Base-by-base conservation (phyloP, 2,888 invertebrate genomes). In the Nematopogon swammerdamellus region DNA sequence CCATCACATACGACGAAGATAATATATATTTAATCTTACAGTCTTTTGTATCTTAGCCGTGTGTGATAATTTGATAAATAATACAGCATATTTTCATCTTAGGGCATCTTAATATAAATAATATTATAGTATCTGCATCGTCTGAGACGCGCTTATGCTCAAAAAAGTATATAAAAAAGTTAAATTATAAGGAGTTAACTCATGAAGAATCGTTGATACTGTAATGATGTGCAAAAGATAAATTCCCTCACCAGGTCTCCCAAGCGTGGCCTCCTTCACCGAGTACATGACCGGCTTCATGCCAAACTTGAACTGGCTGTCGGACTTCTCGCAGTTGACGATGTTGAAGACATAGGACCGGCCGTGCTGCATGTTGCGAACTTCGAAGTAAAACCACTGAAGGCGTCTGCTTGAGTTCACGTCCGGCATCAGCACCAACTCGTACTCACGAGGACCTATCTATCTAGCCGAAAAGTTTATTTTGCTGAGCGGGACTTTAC, bases 351-450 rank as follows among this genome's bases (percentile, higher is more conserved):
- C 82, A 65, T 94, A 94, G 0, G 85, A 80, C 1, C 82, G 70
- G 2, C 81, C 75, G 50, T 82, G 82, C 49, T 86, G 82, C 87
- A 91, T 92, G 65, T 89, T 88, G 43, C 84, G 82, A n/a, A 94
- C 87, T 72, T 92, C 88, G 63, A 94, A 94, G 72, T 94, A 95
- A 71, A 94, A 94, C 94, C 94, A 94, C 62, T 93, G 92, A 63
- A 89, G 89, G 55, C 92, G 87, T 52, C 84, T 84, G 18, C 80
- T 82, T 2, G 91, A 88, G 70, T 92, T 92, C 45, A 92, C 86
- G 64, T 94, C 94, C 1, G 93, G 89, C 68, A 86, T 88, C 53
- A 94, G 70, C 52, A 92, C 85, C 53, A 95, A 74, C 64, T 94
- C 92, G 66, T 94, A 94, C 62, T 93, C 92, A 61, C 82, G 80